Evolutionary conservation across 2,888 invertebrate genomes (phyloP), one percentile per base, ranked within the genome.

Genomic region (Ectemnius cavifrons): DNA sequence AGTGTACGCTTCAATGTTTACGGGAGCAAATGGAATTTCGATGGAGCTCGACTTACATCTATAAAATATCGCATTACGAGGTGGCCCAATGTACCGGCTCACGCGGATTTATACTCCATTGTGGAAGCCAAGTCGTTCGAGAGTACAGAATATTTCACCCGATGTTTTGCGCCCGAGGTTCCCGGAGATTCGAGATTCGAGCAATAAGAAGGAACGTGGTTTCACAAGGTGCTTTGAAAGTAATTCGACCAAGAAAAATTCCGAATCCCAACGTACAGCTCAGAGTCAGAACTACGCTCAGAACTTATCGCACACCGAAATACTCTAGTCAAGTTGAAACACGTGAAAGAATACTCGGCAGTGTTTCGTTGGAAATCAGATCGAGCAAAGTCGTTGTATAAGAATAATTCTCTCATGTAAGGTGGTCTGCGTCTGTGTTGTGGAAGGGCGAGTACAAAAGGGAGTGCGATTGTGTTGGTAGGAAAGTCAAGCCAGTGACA

Each of bases 1-100:
- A 37, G 37, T 37, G 37, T 37, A 8, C 37, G 46, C 11, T 66
- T 59, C 49, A 52, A 67, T 70, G 45, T 72, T 64, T 69, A 58
- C 27, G 18, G 28, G 63, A 57, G 56, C 61, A 70, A 73, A 63
- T 65, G 56, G 65, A 72, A 75, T 72, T 68, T 70, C 70, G 61
- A 69, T 63, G 61, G 11, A 37, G 61, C 27, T 58, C 63, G 68
- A 64, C 62, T 75, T 4, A 27, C 60, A 46, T 37, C 45, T 58
- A 59, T 72, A 72, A 64, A 75, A 46, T 68, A 57, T 66, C 63
- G 62, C 52, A 63, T 69, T 75, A 56, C 68, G 58, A 23, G 13
- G 23, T 52, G 65, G 58, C 47, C 46, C 52, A 23, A 45, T 60
- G 49, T 62, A 67, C 66, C 45, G 59, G 63, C 66, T 63, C 57